Evolutionary conservation across 2,797 vertebrate genomes (phyloP), one percentile per base, ranked within the genome.

Genomic region (Melanotaenia trifasciata): DNA sequence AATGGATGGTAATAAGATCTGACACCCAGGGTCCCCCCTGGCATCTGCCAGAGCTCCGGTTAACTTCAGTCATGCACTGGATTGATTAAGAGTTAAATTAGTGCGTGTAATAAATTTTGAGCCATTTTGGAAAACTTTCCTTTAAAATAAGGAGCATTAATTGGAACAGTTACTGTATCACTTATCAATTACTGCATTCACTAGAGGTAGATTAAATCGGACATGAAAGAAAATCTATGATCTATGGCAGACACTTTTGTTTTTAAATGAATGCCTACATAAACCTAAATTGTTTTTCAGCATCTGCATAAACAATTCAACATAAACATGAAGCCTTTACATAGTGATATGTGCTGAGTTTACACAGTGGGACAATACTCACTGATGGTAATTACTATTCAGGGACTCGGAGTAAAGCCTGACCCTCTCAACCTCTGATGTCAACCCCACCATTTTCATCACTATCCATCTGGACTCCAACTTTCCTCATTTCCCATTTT

Each of bases 331-430:
- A 54, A 56, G 38, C 58, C 10, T 16, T 63, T 18, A 43, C 47
- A 58, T 24, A 67, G 30, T 32, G 9, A 12, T 13, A 58, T 13
- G 20, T 33, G 32, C 28, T 10, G 50, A 16, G 58, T 51, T 50
- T 67, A 74, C 62, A 30, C 47, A 28, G 66, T 50, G 64, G 76
- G 77, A 86, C 56, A 40, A 80, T 82, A 85, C 70, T 79, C 85
- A 85, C 77, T 85, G 86, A 86, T 73, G 90, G 91, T 91, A 90
- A 93, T 92, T 90, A 90, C 84, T 76, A 84, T 84, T 90, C 73
- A 83, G 79, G 90, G 88, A 93, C 89, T 91, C 86, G 22, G 54
- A 38, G 70, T 74, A 36, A 66, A 70, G 78, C 57, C 57, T 12
- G 32, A 50, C 9, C 5, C 51, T 67, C 60, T 76, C 32, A 43